Percentiles rank a stretch among this genome's conserved stretches.
These are phyloP conservation scores for Stegastes partitus DNA, from an alignment of 2,113 vertebrate species.

Conservation along the genomic window DNA sequence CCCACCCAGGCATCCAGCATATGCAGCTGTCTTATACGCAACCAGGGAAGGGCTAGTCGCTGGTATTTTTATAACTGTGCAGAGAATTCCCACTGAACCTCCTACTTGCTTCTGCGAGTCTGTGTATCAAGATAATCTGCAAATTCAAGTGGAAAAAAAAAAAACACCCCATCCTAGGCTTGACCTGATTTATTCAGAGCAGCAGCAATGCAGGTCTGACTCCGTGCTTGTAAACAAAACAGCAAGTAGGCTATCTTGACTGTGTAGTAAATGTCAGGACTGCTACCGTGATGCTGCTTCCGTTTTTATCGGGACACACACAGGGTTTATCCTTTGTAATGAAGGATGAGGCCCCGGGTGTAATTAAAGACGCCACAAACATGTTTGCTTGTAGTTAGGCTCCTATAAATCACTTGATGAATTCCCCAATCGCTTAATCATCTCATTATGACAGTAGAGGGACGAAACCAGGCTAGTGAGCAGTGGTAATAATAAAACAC, in stretches of 20 bases:
- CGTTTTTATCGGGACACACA: constrained; percentile 4
- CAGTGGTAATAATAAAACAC: constrained; percentile 35
- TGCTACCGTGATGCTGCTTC: neutral
- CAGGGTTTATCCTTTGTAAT: constrained; percentile 15
- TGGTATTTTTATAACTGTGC: constrained; percentile 60
- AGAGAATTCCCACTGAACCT: constrained; percentile 57
- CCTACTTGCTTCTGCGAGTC: constrained; percentile 29
- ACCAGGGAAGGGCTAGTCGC: constrained; percentile 28
- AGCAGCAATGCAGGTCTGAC: constrained; percentile 37
- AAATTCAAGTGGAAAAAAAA: constrained; percentile 45
- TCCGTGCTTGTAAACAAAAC: constrained; percentile 54
- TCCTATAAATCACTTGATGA: constrained; percentile 37
- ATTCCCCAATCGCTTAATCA: constrained; percentile 44
- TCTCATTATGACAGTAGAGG: constrained; percentile 45
- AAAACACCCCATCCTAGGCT: neutral
- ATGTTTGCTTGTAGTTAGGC: constrained; percentile 5
- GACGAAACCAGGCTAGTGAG: neutral
- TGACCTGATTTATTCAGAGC: constrained; percentile 59
- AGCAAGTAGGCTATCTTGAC: constrained; percentile 14
- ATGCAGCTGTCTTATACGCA: constrained; percentile 43
- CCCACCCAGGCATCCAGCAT: constrained; percentile 18
- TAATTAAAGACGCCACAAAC: constrained; percentile 18
- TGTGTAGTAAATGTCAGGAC: constrained; percentile 25
- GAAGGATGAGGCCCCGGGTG: neutral
- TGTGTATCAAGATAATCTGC: constrained; percentile 41